These are phyloP conservation scores for Casuarius casuarius DNA, from an alignment of 2,113 vertebrate genomes.

Conservation along the genomic window DNA sequence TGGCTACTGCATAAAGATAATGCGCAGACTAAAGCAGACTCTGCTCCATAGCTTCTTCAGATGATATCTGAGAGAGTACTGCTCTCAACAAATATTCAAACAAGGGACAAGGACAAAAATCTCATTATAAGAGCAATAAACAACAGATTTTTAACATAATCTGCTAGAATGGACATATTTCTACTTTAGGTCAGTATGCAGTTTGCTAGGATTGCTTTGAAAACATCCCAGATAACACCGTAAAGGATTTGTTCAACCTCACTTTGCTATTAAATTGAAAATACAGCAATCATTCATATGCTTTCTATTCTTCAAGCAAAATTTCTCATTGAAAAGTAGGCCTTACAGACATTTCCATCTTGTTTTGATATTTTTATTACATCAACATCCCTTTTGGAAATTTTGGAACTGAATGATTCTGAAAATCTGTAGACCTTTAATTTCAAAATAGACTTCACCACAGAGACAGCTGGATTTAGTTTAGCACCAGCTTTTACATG, in stretches of 20 bases:
- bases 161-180: background rate
- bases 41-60: background rate
- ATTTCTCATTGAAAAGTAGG: background rate
- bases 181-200: background rate
- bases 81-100: background rate
- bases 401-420: background rate
- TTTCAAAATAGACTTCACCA: slow-evolving; percentile 30
- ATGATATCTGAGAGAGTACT: background rate
- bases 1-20: background rate
- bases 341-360: background rate
- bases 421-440: background rate
- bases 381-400: background rate
- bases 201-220: background rate
- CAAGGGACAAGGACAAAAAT: background rate
- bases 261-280: background rate
- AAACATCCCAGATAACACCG: background rate
- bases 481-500: slow-evolving; percentile 31
- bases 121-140: background rate
- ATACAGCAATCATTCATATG: background rate
- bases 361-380: background rate
- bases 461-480: slow-evolving; percentile 35
- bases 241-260: background rate
- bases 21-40: background rate
- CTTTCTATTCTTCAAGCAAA: background rate
- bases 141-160: background rate